These are phyloP conservation scores for Gymnoscopelus braueri DNA, from an alignment of 2,797 vertebrate genomes.

Conservation along the genomic window DNA sequence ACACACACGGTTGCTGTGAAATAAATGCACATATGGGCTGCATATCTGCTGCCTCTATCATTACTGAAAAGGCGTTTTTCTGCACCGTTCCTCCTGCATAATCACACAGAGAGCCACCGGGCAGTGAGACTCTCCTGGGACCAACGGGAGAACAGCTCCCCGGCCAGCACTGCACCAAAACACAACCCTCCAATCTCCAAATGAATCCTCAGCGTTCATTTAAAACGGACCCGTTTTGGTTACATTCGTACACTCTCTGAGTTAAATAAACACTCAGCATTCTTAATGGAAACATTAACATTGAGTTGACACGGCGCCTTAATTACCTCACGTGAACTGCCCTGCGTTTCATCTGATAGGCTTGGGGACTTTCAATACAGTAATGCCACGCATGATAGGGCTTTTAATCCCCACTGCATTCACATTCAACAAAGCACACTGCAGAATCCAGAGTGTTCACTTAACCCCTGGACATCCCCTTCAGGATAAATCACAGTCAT, in stretches of 20 bases:
- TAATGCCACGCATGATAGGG: background rate
- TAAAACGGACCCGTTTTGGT: too few relatives aligned
- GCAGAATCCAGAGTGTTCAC: too few relatives aligned
- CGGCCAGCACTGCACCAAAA: conserved; percentile 30
- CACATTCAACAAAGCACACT: too few relatives aligned
- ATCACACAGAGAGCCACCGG: conserved; percentile 60
- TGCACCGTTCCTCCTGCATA: conserved; percentile 58
- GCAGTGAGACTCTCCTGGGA: conserved; percentile 62
- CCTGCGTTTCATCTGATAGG: too few relatives aligned
- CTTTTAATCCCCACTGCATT: conserved; percentile 18
- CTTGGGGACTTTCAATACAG: too few relatives aligned
- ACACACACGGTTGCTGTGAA: conserved; percentile 35
- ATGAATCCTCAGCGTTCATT: too few relatives aligned
- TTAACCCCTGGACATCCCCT: too few relatives aligned
- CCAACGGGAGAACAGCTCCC: conserved; percentile 69
- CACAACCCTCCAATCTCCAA: background rate
- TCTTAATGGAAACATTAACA: conserved; percentile 18
- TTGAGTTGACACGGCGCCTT: conserved; percentile 40
- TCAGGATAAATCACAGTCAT: background rate
- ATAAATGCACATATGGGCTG: conserved; percentile 61
- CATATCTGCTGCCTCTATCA: conserved; percentile 49
- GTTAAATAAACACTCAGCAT: too few relatives aligned
- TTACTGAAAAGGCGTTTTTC: conserved; percentile 45
- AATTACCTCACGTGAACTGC: conserved; percentile 51
- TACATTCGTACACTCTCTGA: too few relatives aligned